Evolutionary conservation across 2,888 invertebrate species (phyloP), one percentile per base, ranked within the genome.

Genomic region (Polyploca ridens): DNA sequence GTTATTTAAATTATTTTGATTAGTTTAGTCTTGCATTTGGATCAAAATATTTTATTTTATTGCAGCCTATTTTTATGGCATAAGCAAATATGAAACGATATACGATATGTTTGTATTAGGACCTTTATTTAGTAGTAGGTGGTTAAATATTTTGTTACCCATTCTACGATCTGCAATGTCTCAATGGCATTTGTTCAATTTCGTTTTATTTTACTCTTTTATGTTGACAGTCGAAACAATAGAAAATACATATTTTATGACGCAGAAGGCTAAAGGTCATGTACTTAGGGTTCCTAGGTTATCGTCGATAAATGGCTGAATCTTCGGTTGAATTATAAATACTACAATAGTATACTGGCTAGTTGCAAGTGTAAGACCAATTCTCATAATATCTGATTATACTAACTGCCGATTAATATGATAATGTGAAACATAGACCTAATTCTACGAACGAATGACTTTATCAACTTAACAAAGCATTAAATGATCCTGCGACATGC

Each of bases 71-170:
- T 35, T 35, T 35, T 35, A 35, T 35, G 7, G 35, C 14, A 14
- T 3, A 44, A 44, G 5, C 16, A 3, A 49, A 49, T 49, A 49
- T 49, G 16, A 16, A 49, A 3, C 49, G 16, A 49, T 49, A 46
- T 46, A 46, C 13, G 7, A 46, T n/a, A 46, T n/a, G 46, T n/a
- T 46, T 46, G n/a, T 46, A 5, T 46, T 16, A 38, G 38, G 11
- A 38, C 11, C 7, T 61, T 44, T 61, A 41, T 61, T 41, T 14
- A 38, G 10, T 41, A 19, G 41, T 61, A n/a, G 14, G 8, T 16
- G 27, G 61, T 44, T n/a, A 61, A 61, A 61, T 27, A 44, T 61
- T 61, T 61, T 61, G 61, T n/a, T 44, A 27, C 27, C 27, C 41
- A 61, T 61, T 41, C 61, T 13, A 13, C 44, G 19, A 16, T 13